These are phyloP conservation scores for Labroides dimidiatus DNA, from an alignment of 2,797 vertebrate species.

Conservation along the genomic window DNA sequence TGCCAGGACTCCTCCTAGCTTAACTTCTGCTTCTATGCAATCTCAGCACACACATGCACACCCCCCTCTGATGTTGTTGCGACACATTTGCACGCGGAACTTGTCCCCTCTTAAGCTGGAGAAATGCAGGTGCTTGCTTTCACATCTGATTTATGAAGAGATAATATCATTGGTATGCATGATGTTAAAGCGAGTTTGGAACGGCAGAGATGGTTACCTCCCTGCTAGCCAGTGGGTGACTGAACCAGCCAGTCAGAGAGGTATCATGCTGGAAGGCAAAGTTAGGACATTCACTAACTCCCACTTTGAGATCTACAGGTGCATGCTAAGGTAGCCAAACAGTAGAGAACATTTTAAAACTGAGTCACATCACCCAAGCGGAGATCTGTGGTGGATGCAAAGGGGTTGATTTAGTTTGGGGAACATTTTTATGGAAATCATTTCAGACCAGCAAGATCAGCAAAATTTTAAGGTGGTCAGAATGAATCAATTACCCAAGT, in stretches of 20 bases:
- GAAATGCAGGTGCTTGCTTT: slow-evolving; percentile 45
- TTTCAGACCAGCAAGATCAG: no score
- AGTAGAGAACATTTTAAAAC: slow-evolving; percentile 23
- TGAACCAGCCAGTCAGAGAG: slow-evolving; percentile 48
- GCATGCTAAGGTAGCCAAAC: slow-evolving; percentile 29
- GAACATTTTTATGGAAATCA: no score
- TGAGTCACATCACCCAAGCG: not conserved
- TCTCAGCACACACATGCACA: slow-evolving; percentile 6
- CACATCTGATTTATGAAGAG: slow-evolving; percentile 53
- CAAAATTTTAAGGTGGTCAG: no score
- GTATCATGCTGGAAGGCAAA: slow-evolving; percentile 65
- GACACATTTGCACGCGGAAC: slow-evolving; percentile 23
- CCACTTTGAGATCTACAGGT: slow-evolving; percentile 65
- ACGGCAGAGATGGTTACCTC: slow-evolving; percentile 46
- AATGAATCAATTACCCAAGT: not conserved
- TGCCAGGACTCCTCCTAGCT: slow-evolving; percentile 43
- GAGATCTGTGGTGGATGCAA: not conserved
- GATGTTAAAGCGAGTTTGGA: slow-evolving; percentile 28
- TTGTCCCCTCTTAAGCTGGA: slow-evolving; percentile 22
- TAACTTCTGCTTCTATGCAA: slow-evolving; percentile 33
- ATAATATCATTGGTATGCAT: slow-evolving; percentile 60
- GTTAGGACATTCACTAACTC: slow-evolving; percentile 47
- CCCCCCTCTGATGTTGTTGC: slow-evolving; percentile 3
- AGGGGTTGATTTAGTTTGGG: no score
- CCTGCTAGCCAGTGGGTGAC: slow-evolving; percentile 42